phyloP scores from a whole-genome alignment of 2,888 invertebrate species.

The Ceriagrion tenellum region DNA sequence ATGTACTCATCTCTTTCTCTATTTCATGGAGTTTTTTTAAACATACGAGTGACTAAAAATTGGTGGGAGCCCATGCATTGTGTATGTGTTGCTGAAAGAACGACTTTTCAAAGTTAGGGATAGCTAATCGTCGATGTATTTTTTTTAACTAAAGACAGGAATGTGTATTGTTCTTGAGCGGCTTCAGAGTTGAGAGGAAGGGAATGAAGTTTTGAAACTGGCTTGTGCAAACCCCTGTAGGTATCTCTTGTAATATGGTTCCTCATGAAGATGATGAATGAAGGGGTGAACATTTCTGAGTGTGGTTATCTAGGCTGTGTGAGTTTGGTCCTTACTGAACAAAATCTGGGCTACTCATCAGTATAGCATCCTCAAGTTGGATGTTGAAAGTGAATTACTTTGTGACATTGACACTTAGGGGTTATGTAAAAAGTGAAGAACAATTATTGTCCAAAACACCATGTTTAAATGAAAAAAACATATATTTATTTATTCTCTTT shows the following conservation, averaged over 20 bases:
- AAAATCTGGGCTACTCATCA: conserved; percentile 39
- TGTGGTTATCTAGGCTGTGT: conserved; percentile 62
- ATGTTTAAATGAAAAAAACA: conserved; percentile 50
- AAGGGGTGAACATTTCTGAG: conserved; percentile 23
- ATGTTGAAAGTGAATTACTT: conserved; percentile 45
- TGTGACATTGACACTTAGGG: conserved; percentile 51
- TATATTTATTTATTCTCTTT: conserved; percentile 62
- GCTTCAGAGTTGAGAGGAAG: background rate
- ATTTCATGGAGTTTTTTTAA: conserved; percentile 55
- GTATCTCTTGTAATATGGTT: conserved; percentile 59
- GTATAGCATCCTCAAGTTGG: conserved; percentile 38
- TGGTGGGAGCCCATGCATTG: conserved; percentile 39
- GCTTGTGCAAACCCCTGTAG: conserved; percentile 50
- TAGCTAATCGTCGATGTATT: conserved; percentile 60
- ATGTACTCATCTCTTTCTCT: conserved; percentile 54
- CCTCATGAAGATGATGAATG: conserved; percentile 56
- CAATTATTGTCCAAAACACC: conserved; percentile 62
- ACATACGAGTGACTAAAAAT: conserved; percentile 13
- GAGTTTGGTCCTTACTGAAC: conserved; percentile 17
- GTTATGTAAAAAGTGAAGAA: conserved; percentile 47
- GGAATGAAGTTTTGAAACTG: background rate
- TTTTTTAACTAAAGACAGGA: conserved; percentile 52
- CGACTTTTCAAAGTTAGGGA: conserved; percentile 48
- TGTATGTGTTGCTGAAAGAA: conserved; percentile 53
- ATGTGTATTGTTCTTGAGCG: background rate